Evolutionary conservation across 2,797 vertebrate species (phyloP).

Genomic region (Manis javanica): DNA sequence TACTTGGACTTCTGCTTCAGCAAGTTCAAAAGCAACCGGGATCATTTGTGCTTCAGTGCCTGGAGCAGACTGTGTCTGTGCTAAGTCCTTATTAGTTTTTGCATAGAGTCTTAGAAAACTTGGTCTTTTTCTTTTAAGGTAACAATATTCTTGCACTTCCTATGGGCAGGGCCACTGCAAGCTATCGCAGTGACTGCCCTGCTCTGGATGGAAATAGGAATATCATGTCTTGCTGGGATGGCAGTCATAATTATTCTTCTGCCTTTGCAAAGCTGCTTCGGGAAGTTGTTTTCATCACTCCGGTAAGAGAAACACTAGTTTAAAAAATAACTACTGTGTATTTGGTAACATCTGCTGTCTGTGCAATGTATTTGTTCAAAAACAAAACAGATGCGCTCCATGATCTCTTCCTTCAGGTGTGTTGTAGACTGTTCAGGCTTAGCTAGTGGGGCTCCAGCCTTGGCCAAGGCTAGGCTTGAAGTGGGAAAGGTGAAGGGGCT

Average conservation of each 20-base stretch:
- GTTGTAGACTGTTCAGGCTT: not conserved
- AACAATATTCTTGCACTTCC: constrained; percentile 95
- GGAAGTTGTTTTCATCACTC: constrained; percentile 93
- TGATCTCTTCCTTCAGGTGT: not conserved
- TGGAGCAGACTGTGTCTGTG: not conserved
- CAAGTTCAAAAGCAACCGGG: not conserved
- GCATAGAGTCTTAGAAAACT: not conserved
- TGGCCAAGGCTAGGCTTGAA: not conserved
- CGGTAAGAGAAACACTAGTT: constrained; percentile 87
- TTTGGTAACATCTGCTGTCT: not conserved
- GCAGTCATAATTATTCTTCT: constrained; percentile 93
- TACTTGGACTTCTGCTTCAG: not conserved
- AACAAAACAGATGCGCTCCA: not conserved
- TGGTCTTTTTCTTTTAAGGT: constrained; percentile 87
- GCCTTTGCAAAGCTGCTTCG: constrained; percentile 93
- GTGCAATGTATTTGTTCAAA: not conserved
- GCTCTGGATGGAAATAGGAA: constrained; percentile 95
- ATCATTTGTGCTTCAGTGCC: not conserved
- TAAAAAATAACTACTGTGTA: not conserved
- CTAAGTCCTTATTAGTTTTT: not conserved
- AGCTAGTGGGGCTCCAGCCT: not conserved
- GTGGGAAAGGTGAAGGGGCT: not conserved
- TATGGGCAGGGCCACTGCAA: constrained; percentile 96
- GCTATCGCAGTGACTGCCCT: constrained; percentile 91
- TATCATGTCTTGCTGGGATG: constrained; percentile 95